Conservation (phyloP, 2,888 invertebrate species). For the Sthenelais limicola region DNA sequence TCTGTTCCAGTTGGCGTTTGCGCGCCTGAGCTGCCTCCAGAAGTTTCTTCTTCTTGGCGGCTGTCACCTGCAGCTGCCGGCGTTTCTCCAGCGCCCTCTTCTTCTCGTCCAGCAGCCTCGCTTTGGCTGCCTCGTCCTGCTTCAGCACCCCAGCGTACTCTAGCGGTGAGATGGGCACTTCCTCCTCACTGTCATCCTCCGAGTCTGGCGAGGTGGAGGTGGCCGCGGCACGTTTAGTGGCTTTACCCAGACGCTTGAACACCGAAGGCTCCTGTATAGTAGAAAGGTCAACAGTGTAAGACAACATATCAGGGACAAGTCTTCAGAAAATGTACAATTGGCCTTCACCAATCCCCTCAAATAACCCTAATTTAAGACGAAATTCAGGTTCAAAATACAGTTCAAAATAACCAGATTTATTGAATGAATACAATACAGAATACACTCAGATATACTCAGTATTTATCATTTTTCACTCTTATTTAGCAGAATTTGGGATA, state of each 20-base stretch:
- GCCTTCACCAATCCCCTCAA: too few species aligned
- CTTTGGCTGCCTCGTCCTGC: not conserved
- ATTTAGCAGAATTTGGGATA: too few species aligned
- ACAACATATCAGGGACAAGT: too few species aligned
- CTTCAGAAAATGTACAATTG: too few species aligned
- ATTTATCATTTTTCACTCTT: not conserved
- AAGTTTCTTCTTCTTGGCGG: slow-evolving; percentile 5
- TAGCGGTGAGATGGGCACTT: not conserved
- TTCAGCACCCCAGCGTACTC: slow-evolving; percentile 43
- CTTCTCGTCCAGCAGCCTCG: slow-evolving; percentile 4
- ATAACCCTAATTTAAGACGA: too few species aligned
- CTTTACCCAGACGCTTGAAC: slow-evolving; percentile 33
- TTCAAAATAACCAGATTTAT: too few species aligned
- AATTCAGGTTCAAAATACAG: too few species aligned
- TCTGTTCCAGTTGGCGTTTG: slow-evolving; percentile 22
- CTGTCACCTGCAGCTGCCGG: not conserved
- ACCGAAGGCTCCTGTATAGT: slow-evolving; percentile 32
- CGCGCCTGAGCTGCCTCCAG: slow-evolving; percentile 8
- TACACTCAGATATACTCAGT: not conserved
- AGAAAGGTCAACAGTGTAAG: not conserved
- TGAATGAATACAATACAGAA: too few species aligned
- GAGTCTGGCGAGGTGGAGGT: slow-evolving; percentile 29
- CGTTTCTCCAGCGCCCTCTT: not conserved
- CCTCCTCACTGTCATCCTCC: slow-evolving; percentile 32
- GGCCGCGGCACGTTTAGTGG: slow-evolving; percentile 33